Evolutionary conservation across 2,888 invertebrate genomes (phyloP).

Genomic region (Lasioglossum figueresi): DNA sequence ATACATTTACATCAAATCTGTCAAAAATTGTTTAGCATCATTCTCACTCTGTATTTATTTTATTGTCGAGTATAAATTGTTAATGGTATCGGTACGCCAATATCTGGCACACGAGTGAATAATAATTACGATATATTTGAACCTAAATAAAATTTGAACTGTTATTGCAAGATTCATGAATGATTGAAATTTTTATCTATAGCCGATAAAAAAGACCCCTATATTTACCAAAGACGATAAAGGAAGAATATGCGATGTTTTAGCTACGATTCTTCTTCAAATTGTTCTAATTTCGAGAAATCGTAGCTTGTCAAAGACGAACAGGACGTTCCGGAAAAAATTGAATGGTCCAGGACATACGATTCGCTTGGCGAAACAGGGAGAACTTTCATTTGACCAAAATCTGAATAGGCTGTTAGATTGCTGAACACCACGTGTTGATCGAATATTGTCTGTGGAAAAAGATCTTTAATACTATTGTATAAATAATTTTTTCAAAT

Average conservation of each 20-base stretch:
- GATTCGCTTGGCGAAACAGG: constrained; percentile 42
- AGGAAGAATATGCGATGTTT: not conserved
- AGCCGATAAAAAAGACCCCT: constrained; percentile 53
- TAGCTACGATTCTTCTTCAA: not conserved
- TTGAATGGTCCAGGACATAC: not conserved
- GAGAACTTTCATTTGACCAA: not conserved
- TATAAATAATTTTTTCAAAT: not conserved
- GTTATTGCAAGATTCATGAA: not conserved
- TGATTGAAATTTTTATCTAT: not conserved
- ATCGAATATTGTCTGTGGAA: constrained; percentile 49
- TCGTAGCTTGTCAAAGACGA: not conserved
- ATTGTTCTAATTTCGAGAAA: not conserved
- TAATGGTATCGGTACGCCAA: not conserved
- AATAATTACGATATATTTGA: not conserved
- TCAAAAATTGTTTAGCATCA: not conserved
- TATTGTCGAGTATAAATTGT: not conserved
- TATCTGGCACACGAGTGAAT: not conserved
- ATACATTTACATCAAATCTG: not conserved
- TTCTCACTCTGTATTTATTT: not conserved
- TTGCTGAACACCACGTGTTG: constrained; percentile 43
- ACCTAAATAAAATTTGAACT: not conserved
- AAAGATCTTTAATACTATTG: not conserved
- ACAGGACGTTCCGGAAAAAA: not conserved
- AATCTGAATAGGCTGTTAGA: not conserved
- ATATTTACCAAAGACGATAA: constrained; percentile 43